Percentiles rank a stretch among this genome's conserved stretches.
Conservation (phyloP, 1,140 invertebrate genomes). For the Ceratosolen fusciceps region DNA sequence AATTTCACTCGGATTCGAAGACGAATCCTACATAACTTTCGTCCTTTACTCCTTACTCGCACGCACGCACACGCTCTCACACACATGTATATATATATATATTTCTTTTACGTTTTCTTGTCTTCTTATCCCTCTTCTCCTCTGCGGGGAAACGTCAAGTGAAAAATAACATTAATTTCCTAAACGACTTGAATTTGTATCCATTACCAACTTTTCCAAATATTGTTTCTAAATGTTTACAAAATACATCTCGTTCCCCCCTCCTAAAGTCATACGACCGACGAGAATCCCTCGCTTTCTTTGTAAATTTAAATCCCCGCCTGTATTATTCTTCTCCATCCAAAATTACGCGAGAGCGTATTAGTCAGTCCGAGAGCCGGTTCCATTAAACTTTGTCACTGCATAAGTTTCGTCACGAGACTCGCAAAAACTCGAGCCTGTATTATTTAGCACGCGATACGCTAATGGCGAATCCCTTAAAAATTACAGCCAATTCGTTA, state of each 20-base stretch:
- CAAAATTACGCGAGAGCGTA: slow-evolving; percentile 8
- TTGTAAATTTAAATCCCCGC: not conserved
- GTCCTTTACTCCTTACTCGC: too few relatives aligned
- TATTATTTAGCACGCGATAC: too few relatives aligned
- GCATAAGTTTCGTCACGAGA: not conserved
- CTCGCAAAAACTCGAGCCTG: too few relatives aligned
- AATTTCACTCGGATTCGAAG: not conserved
- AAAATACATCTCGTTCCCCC: not conserved
- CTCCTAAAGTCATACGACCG: not conserved
- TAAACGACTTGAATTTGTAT: not conserved
- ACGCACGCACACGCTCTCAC: too few relatives aligned
- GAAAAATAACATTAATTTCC: too few relatives aligned
- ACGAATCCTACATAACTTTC: not conserved
- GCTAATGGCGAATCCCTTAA: too few relatives aligned
- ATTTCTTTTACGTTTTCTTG: too few relatives aligned
- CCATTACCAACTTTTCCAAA: not conserved
- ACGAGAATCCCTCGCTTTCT: not conserved
- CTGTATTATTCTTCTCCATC: not conserved
- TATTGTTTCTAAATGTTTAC: not conserved
- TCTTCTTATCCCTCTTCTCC: too few relatives aligned
- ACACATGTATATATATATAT: too few relatives aligned
- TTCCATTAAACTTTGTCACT: not conserved
- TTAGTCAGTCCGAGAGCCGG: not conserved
- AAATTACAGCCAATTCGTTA: too few relatives aligned
- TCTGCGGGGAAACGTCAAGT: too few relatives aligned